A percentile compares a stretch with the other conserved stretches of the same genome.
These are phyloP conservation scores for Dendrolimus kikuchii DNA, from an alignment of 1,140 invertebrate genomes.

Conservation along the genomic window DNA sequence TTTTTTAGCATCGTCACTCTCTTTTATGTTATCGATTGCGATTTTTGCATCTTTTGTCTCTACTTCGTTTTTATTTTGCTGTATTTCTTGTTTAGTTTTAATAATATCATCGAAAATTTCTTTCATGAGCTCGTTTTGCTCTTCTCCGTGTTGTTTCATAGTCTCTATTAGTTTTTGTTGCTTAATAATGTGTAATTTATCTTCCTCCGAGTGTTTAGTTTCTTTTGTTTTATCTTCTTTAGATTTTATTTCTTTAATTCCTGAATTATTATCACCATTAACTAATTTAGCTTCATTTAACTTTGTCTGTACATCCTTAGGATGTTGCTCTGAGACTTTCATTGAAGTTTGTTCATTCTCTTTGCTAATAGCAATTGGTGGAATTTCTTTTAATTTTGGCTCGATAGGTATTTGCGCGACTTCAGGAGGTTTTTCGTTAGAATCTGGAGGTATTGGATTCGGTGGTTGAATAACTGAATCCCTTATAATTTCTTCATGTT, in stretches of 20 bases:
- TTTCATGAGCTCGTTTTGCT: constrained; percentile 73
- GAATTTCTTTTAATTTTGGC: constrained; percentile 13
- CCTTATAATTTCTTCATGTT: constrained; percentile 28
- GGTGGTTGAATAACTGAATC: constrained; percentile 65
- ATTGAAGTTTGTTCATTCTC: constrained; percentile 14
- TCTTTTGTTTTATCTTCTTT: constrained; percentile 11
- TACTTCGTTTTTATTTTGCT: constrained; percentile 2
- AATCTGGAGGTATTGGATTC: constrained; percentile 59
- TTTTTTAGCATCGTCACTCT: constrained; percentile 57
- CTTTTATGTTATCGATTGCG: neutral
- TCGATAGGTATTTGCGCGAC: constrained; percentile 6
- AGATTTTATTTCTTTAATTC: constrained; percentile 13
- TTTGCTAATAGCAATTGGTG: constrained; percentile 9
- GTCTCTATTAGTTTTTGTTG: constrained; percentile 70
- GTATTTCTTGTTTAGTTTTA: constrained; percentile 9
- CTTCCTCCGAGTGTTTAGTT: constrained; percentile 16
- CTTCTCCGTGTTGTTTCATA: constrained; percentile 73
- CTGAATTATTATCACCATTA: constrained; percentile 27
- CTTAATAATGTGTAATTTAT: constrained; percentile 24
- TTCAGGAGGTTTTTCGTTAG: constrained; percentile 31
- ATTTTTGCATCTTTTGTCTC: constrained; percentile 5
- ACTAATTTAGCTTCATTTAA: constrained; percentile 29
- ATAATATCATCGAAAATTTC: constrained; percentile 16
- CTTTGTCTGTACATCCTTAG: constrained; percentile 43
- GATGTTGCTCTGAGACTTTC: constrained; percentile 34